Conservation (phyloP, 2,113 vertebrate species). For the Empidonax traillii region DNA sequence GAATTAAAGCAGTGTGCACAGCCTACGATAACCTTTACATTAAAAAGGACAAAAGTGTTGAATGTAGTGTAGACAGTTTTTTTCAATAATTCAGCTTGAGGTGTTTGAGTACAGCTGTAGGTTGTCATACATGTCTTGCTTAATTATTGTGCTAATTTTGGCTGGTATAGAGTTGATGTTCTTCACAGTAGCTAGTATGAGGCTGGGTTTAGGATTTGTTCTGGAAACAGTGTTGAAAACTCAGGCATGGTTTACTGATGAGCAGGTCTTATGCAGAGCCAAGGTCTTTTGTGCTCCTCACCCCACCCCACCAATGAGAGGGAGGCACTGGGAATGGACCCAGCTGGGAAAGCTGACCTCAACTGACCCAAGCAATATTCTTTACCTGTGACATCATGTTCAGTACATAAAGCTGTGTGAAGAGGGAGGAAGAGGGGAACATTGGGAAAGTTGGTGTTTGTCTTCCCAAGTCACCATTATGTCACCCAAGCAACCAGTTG, state of each 20-base stretch:
- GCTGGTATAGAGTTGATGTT: background rate
- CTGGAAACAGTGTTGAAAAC: background rate
- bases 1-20: background rate
- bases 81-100: background rate
- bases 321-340: background rate
- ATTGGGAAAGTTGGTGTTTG: background rate
- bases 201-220: fast-evolving
- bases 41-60: background rate
- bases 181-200: background rate
- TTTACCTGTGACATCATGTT: background rate
- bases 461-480: background rate
- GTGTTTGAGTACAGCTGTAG: background rate
- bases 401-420: background rate
- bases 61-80: background rate
- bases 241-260: background rate
- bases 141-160: background rate
- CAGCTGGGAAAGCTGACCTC: background rate
- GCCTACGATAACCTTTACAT: background rate
- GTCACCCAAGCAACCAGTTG: background rate
- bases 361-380: background rate
- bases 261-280: background rate
- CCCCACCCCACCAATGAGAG: fast-evolving
- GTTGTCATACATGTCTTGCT: background rate
- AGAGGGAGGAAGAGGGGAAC: background rate
- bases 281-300: background rate